Percentiles rank a stretch among this genome's conserved stretches.
Conservation (phyloP, 2,797 vertebrate genomes). For the Luscinia megarhynchos region DNA sequence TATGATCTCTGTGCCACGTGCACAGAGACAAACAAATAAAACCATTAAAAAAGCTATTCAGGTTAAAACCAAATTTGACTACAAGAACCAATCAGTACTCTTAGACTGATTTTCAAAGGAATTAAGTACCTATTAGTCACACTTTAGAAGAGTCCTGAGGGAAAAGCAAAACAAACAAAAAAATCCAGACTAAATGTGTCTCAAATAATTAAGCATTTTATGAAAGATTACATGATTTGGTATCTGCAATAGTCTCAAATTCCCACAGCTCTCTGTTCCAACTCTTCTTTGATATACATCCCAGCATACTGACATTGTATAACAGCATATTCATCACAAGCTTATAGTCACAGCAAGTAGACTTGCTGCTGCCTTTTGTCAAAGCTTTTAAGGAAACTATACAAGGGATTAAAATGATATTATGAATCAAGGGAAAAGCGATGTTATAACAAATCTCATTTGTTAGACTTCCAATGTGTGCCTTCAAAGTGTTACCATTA, state of each 20-base stretch:
- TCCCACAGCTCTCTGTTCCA: neutral
- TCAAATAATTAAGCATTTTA: neutral
- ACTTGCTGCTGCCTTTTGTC: neutral
- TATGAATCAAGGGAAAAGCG: neutral
- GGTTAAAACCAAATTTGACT: neutral
- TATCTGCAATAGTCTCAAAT: neutral
- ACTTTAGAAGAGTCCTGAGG: neutral
- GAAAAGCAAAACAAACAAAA: too few relatives aligned
- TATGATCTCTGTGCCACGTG: neutral
- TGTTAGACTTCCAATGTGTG: neutral
- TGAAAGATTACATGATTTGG: neutral
- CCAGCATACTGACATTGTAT: neutral
- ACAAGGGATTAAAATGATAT: neutral
- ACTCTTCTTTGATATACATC: neutral
- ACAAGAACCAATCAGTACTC: neutral
- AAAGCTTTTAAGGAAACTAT: neutral
- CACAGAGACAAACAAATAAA: neutral
- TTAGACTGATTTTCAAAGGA: neutral
- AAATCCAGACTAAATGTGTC: neutral
- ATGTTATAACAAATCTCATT: neutral
- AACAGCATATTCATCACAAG: neutral
- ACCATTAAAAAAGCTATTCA: neutral
- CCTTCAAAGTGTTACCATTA: neutral
- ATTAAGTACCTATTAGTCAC: neutral
- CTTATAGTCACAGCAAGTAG: neutral